Conservation (phyloP, 2,888 invertebrate genomes). For the Netelia melanura region DNA sequence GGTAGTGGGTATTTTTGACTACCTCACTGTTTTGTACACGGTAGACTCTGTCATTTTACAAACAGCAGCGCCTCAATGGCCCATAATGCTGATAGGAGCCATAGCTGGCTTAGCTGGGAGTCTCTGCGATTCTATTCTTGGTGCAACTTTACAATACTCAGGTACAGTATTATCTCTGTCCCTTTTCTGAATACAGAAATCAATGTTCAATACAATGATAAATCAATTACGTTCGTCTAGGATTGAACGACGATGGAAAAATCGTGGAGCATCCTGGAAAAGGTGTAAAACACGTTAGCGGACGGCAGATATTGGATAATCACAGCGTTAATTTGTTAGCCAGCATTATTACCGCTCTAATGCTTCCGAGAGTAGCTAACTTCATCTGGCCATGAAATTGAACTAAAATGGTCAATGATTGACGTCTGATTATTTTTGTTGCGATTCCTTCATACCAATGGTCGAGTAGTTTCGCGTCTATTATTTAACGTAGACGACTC, state of each 20-base stretch:
- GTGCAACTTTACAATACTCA: constrained; percentile 94
- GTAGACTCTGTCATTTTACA: constrained; percentile 87
- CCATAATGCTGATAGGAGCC: constrained; percentile 90
- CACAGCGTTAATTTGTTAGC: constrained; percentile 95
- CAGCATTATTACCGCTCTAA: constrained; percentile 90
- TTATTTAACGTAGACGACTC: not conserved
- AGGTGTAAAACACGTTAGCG: constrained; percentile 91
- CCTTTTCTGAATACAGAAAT: not conserved
- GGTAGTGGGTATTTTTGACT: constrained; percentile 90
- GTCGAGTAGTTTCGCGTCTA: not conserved
- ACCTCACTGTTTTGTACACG: constrained; percentile 88
- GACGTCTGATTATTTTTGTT: not conserved
- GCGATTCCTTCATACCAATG: constrained; percentile 1
- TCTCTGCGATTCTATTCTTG: constrained; percentile 92
- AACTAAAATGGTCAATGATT: not conserved
- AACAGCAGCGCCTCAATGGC: constrained; percentile 91
- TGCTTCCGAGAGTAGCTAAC: constrained; percentile 89
- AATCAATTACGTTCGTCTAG: constrained; percentile 84
- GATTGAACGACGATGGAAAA: constrained; percentile 89
- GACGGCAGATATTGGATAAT: constrained; percentile 92
- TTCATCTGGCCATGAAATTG: constrained; percentile 85
- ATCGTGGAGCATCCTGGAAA: constrained; percentile 91
- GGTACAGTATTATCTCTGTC: constrained; percentile 85
- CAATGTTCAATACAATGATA: not conserved
- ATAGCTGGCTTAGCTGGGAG: constrained; percentile 93